Evolutionary conservation across 2,888 invertebrate species (phyloP).

Genomic region (Dione vanillae): DNA sequence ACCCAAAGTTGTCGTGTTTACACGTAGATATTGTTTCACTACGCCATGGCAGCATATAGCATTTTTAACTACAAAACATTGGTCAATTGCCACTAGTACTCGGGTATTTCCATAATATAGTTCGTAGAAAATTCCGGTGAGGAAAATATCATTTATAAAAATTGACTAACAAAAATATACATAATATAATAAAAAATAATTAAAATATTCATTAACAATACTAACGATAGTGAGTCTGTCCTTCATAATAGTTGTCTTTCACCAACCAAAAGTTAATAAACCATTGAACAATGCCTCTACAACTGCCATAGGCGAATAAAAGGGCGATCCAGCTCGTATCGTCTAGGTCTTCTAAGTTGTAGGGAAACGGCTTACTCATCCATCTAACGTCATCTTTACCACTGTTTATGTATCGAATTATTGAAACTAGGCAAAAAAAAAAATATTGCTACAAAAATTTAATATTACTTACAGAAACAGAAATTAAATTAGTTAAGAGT

Average conservation of each 20-base stretch:
- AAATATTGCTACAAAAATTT: neutral
- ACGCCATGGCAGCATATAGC: too few relatives aligned
- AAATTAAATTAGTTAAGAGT: too few relatives aligned
- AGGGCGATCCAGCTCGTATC: constrained; percentile 75
- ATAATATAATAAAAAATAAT: neutral
- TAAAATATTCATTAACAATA: constrained; percentile 31
- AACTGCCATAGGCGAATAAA: constrained; percentile 64
- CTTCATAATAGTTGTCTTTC: constrained; percentile 69
- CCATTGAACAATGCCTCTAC: constrained; percentile 71
- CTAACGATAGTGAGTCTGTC: constrained; percentile 62
- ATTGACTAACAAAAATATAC: neutral
- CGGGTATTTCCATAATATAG: too few relatives aligned
- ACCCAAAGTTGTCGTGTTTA: too few relatives aligned
- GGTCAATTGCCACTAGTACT: too few relatives aligned
- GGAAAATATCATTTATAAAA: too few relatives aligned
- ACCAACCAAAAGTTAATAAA: constrained; percentile 73
- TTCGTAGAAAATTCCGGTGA: too few relatives aligned
- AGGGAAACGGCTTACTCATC: constrained; percentile 28
- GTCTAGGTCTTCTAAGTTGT: constrained; percentile 22
- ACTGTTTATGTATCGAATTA: constrained; percentile 33
- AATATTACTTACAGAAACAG: too few relatives aligned
- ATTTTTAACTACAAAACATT: too few relatives aligned
- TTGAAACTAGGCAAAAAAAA: neutral
- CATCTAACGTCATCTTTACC: constrained; percentile 31
- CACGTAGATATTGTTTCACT: too few relatives aligned